Conservation (phyloP, 2,797 vertebrate genomes). For the Poecilia picta region DNA sequence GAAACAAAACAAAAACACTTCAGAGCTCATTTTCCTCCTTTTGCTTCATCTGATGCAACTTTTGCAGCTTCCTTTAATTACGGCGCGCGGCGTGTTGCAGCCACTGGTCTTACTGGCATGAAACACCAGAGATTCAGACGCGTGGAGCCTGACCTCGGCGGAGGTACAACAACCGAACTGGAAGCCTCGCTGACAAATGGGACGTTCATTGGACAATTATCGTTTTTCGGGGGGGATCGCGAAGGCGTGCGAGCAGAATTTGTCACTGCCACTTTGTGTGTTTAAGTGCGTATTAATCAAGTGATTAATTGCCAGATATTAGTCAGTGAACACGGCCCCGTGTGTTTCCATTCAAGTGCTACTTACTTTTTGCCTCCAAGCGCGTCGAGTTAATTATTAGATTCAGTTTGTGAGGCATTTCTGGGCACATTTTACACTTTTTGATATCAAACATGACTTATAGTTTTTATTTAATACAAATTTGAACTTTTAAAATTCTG, state of each 20-base stretch:
- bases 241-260: conserved; percentile 75
- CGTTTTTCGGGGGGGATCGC: conserved; percentile 80
- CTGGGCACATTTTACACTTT: neutral
- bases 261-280: conserved; percentile 90
- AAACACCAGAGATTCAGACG: neutral
- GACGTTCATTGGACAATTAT: conserved; percentile 83
- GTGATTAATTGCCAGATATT: conserved; percentile 97
- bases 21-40: conserved; percentile 4
- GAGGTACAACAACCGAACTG: conserved; percentile 31
- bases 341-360: conserved; percentile 88
- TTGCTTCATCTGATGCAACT: conserved; percentile 25
- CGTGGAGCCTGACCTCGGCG: neutral
- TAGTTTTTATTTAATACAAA: neutral
- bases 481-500: neutral
- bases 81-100: neutral
- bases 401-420: conserved; percentile 46
- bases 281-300: conserved; percentile 99
- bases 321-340: conserved; percentile 89
- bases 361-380: conserved; percentile 83
- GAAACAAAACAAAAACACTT: conserved; percentile 24
- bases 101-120: neutral
- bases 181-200: conserved; percentile 77
- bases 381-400: conserved; percentile 89
- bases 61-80: conserved; percentile 11
- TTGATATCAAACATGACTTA: neutral